Evolutionary conservation across 2,888 invertebrate genomes (phyloP).

Genomic region (Drosophila suboccidentalis): DNA sequence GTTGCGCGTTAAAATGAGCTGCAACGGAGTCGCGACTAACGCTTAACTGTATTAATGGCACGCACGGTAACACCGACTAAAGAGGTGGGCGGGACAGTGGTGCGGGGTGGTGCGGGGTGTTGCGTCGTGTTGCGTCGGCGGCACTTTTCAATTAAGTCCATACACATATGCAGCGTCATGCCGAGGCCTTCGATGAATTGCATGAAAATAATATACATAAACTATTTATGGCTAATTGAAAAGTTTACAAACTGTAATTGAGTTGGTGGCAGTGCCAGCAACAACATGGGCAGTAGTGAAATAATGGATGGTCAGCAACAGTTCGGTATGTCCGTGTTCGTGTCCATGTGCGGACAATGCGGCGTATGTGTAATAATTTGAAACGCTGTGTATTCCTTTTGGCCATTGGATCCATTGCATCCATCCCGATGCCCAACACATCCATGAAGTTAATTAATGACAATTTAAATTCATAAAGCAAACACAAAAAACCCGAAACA

Average conservation of each 20-base stretch:
- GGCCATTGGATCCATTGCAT: slow-evolving; percentile 6
- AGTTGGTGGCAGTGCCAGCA: slow-evolving; percentile 53
- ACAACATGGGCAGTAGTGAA: slow-evolving; percentile 34
- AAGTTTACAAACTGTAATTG: slow-evolving; percentile 84
- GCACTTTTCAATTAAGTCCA: slow-evolving; percentile 61
- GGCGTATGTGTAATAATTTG: slow-evolving; percentile 70
- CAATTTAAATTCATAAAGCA: slow-evolving; percentile 84
- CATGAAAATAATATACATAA: slow-evolving; percentile 77
- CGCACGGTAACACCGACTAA: slow-evolving; percentile 23
- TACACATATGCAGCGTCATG: slow-evolving; percentile 60
- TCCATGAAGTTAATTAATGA: slow-evolving; percentile 81
- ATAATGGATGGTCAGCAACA: slow-evolving; percentile 65
- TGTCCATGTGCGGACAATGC: slow-evolving; percentile 22
- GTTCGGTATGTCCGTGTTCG: slow-evolving; percentile 1
- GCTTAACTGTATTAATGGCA: slow-evolving; percentile 70
- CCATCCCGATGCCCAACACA: slow-evolving; percentile 16
- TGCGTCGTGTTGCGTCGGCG: slow-evolving; percentile 1
- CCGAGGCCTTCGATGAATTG: slow-evolving; percentile 61
- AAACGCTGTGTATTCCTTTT: slow-evolving; percentile 30
- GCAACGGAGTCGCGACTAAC: slow-evolving; percentile 52
- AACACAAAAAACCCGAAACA: slow-evolving; percentile 58
- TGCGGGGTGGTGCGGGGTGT: not conserved
- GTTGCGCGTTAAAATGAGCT: slow-evolving; percentile 72
- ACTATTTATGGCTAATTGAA: slow-evolving; percentile 83
- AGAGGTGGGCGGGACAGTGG: not conserved